Conservation (phyloP, 2,113 vertebrate species). For the Oenanthe oenanthe region DNA sequence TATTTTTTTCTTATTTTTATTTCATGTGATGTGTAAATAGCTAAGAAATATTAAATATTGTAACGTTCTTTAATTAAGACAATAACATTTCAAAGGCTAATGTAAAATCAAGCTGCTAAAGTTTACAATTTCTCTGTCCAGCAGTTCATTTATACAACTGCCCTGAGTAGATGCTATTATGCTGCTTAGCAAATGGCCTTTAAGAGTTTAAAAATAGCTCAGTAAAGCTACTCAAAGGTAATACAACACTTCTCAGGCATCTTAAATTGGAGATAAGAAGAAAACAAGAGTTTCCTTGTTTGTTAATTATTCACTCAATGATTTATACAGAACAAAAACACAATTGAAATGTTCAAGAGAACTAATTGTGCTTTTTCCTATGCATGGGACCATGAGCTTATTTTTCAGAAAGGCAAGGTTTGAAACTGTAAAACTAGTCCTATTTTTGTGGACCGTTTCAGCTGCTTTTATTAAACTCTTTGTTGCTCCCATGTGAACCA, state of each 20-base stretch:
- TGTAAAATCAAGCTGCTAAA: slow-evolving; percentile 80
- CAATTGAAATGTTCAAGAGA: slow-evolving; percentile 58
- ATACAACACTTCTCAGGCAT: slow-evolving; percentile 70
- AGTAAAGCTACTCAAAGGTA: slow-evolving; percentile 81
- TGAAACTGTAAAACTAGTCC: slow-evolving; percentile 56
- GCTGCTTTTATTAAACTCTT: slow-evolving; percentile 61
- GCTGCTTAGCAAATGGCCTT: slow-evolving; percentile 75
- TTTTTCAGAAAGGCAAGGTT: slow-evolving; percentile 61
- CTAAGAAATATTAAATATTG: slow-evolving; percentile 77
- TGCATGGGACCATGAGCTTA: slow-evolving; percentile 33
- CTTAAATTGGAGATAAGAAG: slow-evolving; percentile 63
- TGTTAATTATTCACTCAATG: slow-evolving; percentile 51
- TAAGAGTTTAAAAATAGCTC: slow-evolving; percentile 76
- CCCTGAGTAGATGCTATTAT: slow-evolving; percentile 84
- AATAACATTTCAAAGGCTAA: slow-evolving; percentile 77
- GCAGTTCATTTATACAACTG: slow-evolving; percentile 84
- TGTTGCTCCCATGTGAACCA: slow-evolving; percentile 49
- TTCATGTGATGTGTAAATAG: slow-evolving; percentile 66
- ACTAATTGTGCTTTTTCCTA: slow-evolving; percentile 70
- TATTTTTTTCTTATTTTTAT: slow-evolving; percentile 51
- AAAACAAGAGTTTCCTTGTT: slow-evolving; percentile 51
- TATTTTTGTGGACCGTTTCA: slow-evolving; percentile 22
- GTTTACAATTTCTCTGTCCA: slow-evolving; percentile 80
- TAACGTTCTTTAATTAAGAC: slow-evolving; percentile 75
- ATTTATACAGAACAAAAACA: slow-evolving; percentile 58